Evolutionary conservation across 2,888 invertebrate genomes (phyloP), one percentile per base, ranked within the genome.

Genomic region (Ferrisia virgata): DNA sequence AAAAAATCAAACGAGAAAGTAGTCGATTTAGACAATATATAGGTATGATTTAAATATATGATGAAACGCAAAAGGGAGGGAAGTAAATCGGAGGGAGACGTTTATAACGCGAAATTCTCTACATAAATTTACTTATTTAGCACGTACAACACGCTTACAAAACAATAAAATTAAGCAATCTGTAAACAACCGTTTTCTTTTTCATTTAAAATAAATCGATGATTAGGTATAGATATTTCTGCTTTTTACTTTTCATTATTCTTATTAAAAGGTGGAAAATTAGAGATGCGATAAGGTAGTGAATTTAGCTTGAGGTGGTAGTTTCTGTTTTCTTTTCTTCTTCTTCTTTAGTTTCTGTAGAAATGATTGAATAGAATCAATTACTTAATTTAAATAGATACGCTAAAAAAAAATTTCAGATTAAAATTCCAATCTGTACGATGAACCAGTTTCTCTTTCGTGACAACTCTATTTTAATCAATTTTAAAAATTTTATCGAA

Each of bases 141-240:
- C 53, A 39, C 36, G 53, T 82, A 82, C 40, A 82, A 82, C 82
- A 72, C 72, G 82, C 58, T 82, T 82, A 82, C 36, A 15, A 72
- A 82, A 82, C 64, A 47, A 82, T 76, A 72, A 82, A 72, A 82
- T 82, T 76, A 82, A 82, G 82, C 82, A 43, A 69, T 33, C 72
- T 31, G 64, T 64, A 72, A 72, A 72, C 72, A 72, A 72, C 72
- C 72, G 33, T 33, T 33, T 81, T 80, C 53, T 79, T 79, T 22
- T 40, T 79, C 13, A 31, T 39, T 64, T 69, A 18, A 22, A n/a
- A 39, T 69, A 40, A 25, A 72, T 69, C 82, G 39, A 72, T 64
- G 69, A 82, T n/a, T 79, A 79, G 39, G 79, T 79, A 79, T 36
- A 79, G 18, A 25, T 40, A 11, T 8, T 40, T 40, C 13, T 5